Base-by-base conservation (phyloP, 1,140 invertebrate genomes). In the Anastrepha obliqua region DNA sequence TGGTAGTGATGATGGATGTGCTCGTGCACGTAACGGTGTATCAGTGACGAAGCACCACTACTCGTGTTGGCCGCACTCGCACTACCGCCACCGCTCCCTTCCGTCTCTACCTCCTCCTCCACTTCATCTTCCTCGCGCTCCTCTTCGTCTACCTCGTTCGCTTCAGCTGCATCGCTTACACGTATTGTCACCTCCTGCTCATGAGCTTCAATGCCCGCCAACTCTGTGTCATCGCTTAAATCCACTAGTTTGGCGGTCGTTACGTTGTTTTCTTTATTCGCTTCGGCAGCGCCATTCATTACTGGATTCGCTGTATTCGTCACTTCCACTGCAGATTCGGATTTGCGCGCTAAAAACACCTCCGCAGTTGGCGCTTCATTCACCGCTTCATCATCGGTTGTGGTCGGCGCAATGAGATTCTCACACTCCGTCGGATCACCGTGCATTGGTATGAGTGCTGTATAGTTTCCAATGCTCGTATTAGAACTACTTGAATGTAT, bases 1-100 rank as follows among this genome's bases (percentile, higher is more conserved):
- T 97, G 96, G 93, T 97, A 97, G 90, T 97, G 96, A 93, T 97
- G 96, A 92, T 97, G 97, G 89, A 97, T 96, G 89, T 97, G 96
- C 91, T 97, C 96, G 90, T 97, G 96, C 87, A 97, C 95, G 91
- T 97, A 96, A 90, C 93, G 91, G 89, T 94, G 93, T 17, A 93
- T 93, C 87, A 93, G 91, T 2, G 93, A 93, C 39, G 91, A 91
- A 74, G 92, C 90, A 39, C 89, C 85, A 70, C 88, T 64, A 81
- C 90, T 92, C 20, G 90, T 93, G 62, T 87, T 87, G 9, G 81
- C 85, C 4, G 42, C 59, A 59, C 17, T 70, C 58, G 58, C 78
- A 86, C 85, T 62, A 58, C 87, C 87, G 89, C 91, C 87, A 64
- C 91, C 87, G 42, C 58, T 85, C 6, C 4, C 90, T 81, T 90